Conservation (phyloP, 1,140 invertebrate genomes). For the Megalonaias nervosa region DNA sequence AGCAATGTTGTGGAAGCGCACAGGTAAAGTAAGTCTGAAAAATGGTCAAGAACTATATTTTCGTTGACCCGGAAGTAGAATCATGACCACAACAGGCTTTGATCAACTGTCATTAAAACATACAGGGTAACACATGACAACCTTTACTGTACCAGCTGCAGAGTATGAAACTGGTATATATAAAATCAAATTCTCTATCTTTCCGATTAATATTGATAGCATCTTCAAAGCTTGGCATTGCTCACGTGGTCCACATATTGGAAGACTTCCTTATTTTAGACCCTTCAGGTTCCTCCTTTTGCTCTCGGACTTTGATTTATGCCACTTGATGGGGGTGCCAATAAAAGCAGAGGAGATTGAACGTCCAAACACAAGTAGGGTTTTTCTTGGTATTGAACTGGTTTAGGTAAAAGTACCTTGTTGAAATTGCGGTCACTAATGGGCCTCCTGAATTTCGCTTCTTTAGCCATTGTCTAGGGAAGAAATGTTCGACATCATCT, state of each 20-base stretch:
- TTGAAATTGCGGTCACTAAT: slow-evolving; percentile 28
- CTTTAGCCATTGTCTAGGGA: slow-evolving; percentile 23
- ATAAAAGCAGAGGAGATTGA: slow-evolving; percentile 7
- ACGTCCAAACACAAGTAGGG: not conserved
- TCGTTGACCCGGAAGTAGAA: too few species aligned
- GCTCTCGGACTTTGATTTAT: slow-evolving; percentile 3
- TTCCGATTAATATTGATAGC: too few species aligned
- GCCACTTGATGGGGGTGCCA: slow-evolving; percentile 1
- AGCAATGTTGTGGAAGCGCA: too few species aligned
- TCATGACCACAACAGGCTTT: too few species aligned
- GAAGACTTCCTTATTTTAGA: slow-evolving; percentile 14
- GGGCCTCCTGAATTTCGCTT: slow-evolving; percentile 30
- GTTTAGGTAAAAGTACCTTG: not conserved
- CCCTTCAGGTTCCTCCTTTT: slow-evolving; percentile 5
- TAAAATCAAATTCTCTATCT: too few species aligned
- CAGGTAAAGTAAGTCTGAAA: too few species aligned
- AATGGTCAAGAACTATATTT: too few species aligned
- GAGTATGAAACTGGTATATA: too few species aligned
- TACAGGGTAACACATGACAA: too few species aligned
- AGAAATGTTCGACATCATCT: slow-evolving; percentile 11
- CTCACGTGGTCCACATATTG: slow-evolving; percentile 18
- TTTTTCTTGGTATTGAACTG: slow-evolving; percentile 10
- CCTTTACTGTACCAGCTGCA: too few species aligned
- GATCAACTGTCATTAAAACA: too few species aligned
- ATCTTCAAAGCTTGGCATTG: slow-evolving; percentile 5